Evolutionary conservation across 2,797 vertebrate genomes (phyloP).

Genomic region (Haliaeetus vocifer): DNA sequence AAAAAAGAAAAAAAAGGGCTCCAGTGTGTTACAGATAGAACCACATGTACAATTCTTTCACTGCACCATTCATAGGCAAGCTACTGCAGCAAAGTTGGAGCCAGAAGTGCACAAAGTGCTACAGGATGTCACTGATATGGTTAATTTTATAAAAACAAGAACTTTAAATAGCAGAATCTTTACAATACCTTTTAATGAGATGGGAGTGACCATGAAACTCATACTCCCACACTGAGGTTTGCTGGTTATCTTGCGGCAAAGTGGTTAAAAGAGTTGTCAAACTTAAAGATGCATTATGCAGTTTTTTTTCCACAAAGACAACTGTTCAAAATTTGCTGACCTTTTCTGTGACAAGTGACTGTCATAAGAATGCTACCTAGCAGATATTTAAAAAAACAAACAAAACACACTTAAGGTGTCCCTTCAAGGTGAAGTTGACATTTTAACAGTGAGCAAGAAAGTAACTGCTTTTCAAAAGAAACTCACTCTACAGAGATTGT

Average conservation of each 20-base stretch:
- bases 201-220: background rate
- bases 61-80: background rate
- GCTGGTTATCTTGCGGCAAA: background rate
- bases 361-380: background rate
- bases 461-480: background rate
- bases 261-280: background rate
- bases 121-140: fast-evolving
- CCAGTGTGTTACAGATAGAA: background rate
- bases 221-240: background rate
- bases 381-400: background rate
- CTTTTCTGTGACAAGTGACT: background rate
- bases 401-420: background rate
- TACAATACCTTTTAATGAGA: background rate
- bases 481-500: background rate
- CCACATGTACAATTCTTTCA: background rate
- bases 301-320: background rate
- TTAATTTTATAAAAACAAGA: background rate
- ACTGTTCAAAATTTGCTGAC: background rate
- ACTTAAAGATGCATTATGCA: background rate
- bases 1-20: background rate
- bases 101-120: background rate
- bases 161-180: background rate
- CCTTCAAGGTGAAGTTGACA: background rate
- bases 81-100: background rate
- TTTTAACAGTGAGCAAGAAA: background rate